Conservation (phyloP, 2,888 invertebrate genomes). For the Trachelus tabidus region DNA sequence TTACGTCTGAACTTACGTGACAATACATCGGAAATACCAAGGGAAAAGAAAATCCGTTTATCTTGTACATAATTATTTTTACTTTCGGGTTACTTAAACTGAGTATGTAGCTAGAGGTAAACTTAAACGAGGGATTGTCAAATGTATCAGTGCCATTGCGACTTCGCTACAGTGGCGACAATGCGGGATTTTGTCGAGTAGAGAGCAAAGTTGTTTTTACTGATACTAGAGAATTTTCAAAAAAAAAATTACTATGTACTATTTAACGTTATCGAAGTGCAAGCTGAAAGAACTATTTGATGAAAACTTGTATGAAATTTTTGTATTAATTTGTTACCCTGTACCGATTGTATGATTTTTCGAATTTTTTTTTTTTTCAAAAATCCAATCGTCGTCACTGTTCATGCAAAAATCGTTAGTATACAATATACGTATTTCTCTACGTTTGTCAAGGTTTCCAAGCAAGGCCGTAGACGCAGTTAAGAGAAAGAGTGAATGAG, state of each 20-base stretch:
- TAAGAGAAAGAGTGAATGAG: too few relatives aligned
- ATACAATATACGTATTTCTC: neutral
- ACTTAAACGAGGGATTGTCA: neutral
- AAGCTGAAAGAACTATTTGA: neutral
- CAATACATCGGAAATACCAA: neutral
- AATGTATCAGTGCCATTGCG: neutral
- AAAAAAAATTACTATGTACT: neutral
- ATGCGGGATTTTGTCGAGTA: constrained; percentile 3
- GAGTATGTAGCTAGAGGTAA: neutral
- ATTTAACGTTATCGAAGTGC: neutral
- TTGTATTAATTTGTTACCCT: neutral
- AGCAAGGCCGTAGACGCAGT: neutral
- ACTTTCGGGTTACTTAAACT: neutral
- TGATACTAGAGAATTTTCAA: neutral
- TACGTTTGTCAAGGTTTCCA: neutral
- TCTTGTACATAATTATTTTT: neutral
- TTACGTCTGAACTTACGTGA: neutral
- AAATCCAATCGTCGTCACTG: neutral
- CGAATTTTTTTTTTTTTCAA: neutral
- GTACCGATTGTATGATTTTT: neutral
- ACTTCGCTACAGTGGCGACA: neutral
- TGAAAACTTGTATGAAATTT: neutral
- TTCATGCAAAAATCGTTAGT: neutral
- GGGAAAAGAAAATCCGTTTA: neutral
- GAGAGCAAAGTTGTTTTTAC: constrained; percentile 20